Evolutionary conservation across 2,888 invertebrate genomes (phyloP).

Genomic region (Drosophila sordidula): DNA sequence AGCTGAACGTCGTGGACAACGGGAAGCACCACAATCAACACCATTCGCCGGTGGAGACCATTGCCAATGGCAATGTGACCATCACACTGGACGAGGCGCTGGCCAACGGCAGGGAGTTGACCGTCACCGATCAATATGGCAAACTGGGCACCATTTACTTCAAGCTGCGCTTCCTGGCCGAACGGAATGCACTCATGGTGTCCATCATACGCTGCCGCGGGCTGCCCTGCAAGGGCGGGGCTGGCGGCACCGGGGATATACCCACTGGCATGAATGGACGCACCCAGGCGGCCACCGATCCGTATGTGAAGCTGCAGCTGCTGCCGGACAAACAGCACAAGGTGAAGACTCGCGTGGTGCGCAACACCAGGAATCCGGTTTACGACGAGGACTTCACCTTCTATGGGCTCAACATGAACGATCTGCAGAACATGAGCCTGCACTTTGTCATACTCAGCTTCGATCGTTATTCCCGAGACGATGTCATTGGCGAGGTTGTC

Average conservation of each 20-base stretch:
- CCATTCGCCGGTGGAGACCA: conserved; percentile 61
- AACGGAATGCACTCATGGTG: conserved; percentile 95
- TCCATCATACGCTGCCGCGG: conserved; percentile 96
- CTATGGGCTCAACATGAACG: conserved; percentile 95
- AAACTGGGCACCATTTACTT: conserved; percentile 95
- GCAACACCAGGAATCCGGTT: conserved; percentile 97
- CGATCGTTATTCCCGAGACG: conserved; percentile 98
- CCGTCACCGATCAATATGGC: conserved; percentile 86
- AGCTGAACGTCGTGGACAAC: conserved; percentile 68
- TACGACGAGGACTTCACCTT: conserved; percentile 99
- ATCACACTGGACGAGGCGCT: conserved; percentile 55
- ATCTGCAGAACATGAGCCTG: conserved; percentile 94
- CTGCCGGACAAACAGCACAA: conserved; percentile 99
- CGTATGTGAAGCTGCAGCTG: conserved; percentile 98
- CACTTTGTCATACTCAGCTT: conserved; percentile 98
- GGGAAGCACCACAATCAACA: conserved; percentile 62
- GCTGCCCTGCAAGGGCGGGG: conserved; percentile 88
- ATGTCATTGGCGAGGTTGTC: conserved; percentile 98
- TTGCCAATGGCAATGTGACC: conserved; percentile 69
- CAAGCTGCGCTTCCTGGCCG: conserved; percentile 94
- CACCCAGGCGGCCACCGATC: conserved; percentile 88
- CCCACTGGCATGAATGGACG: conserved; percentile 85
- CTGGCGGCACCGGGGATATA: conserved; percentile 87
- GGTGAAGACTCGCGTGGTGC: conserved; percentile 97
- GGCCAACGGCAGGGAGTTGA: conserved; percentile 83